Evolutionary conservation across 2,888 invertebrate genomes (phyloP), one percentile per base, ranked within the genome.

Genomic region (Plagiodera versicolora): DNA sequence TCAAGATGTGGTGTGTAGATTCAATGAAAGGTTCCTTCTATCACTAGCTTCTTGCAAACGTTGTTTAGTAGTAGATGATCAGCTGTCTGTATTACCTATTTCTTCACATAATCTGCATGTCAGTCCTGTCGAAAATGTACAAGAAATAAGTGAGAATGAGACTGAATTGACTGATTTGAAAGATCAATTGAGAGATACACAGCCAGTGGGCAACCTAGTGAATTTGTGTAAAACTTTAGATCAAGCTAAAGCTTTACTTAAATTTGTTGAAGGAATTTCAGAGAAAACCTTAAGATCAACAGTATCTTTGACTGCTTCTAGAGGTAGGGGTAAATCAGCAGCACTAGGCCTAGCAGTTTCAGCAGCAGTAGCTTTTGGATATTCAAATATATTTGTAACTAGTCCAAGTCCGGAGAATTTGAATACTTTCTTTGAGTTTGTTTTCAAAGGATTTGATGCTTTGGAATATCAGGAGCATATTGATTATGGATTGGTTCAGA

Each of bases 391-490:
- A 64, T 98, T 96, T 81, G 96, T 99, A 35, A 98, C 99, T 0
- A 95, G 97, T 56, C 99, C 99, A 0, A 94, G 94, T 77, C 98
- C 99, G 0, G 99, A 99, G 81, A 99, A 99, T 83, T 85, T 99
- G 76, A 94, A 93, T 63, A 99, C 99, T 0, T 84, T 99, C 9
- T 99, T 99, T 80, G 95, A 98, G 78, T 99, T 99, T 79, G 86
- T 98, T 2, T 87, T 98, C 57, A 97, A 97, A 84, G 96, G 96
- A 0, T 90, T 98, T 72, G 96, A 98, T 80, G 93, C 92, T 0
- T 82, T 99, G 50, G 89, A 94, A 60, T 98, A 97, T 79, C 90
- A 97, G 81, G 98, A 99, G 78, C 97, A 98, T 77, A 87, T 92
- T 16, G 98, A 99, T 78, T 99, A 97, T 80, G 94, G 93, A 66